Base-by-base conservation (phyloP, 2,888 invertebrate genomes). In the Eupithecia vulgata region DNA sequence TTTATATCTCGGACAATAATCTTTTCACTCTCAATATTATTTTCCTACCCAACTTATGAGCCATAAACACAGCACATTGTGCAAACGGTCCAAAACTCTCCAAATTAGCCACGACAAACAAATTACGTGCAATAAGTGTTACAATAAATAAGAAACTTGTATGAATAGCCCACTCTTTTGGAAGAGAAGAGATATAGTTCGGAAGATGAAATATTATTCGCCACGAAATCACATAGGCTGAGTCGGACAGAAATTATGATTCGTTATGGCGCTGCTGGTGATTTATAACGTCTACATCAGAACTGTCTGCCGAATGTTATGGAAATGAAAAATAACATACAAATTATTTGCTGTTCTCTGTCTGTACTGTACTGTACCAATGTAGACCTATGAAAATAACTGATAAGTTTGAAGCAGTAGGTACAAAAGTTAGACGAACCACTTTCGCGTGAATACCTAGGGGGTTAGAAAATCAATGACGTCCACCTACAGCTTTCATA, bases 181-280 rank as follows among this genome's bases (percentile, higher is more conserved):
- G 64, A 57, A 68, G 64, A 48, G 62, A 7, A 66, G 52, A 52
- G 52, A 73, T 48, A 40, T 67, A 48, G 59, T 67, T 66, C 35
- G 61, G 45, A 40, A 35, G 40, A 67, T 70, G 70, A 73, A 40
- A 70, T 70, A 70, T 73, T 25, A 30, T n/a, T 37, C 61, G 35
- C 37, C 34, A 8, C 61, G 69, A 48, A 66, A 73, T 73, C 72
- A 68, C 68, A 66, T 65, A 45, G 72, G 66, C 69, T 65, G 68
- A 61, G 45, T 66, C 70, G 40, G 68, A 45, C 66, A 45, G 40
- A 72, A 65, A 72, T 72, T 66, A 59, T 66, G 68, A 66, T 72
- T 69, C 69, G 65, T 68, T 68, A 68, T 69, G 72, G 65, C 68
- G 68, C 59, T 30, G 12, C 21, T 2, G 15, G 34, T 35, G 68